Evolutionary conservation across 2,888 invertebrate species (phyloP).

Genomic region (Druceiella hillmani): DNA sequence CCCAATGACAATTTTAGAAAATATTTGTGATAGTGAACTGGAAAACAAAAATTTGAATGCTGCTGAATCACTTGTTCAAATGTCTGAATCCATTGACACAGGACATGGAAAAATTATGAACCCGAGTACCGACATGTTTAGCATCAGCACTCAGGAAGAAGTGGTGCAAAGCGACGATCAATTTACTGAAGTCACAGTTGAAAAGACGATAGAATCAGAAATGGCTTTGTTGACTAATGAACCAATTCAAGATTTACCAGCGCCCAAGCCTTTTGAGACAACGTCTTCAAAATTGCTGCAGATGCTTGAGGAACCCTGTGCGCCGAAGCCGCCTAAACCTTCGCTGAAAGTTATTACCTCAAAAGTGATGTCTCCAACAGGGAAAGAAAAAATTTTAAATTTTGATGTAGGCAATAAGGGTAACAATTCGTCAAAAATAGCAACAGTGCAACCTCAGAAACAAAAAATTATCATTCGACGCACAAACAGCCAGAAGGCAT

Average conservation of each 20-base stretch:
- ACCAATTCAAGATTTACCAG: constrained; percentile 10
- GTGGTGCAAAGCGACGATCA: constrained; percentile 33
- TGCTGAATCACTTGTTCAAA: constrained; percentile 47
- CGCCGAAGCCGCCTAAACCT: constrained; percentile 30
- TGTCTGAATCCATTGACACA: no score
- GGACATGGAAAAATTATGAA: constrained; percentile 8
- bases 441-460: constrained; percentile 35
- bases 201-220: constrained; percentile 30
- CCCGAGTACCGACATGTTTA: no score
- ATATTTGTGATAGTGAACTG: no score
- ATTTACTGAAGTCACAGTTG: no score
- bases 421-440: constrained; percentile 35
- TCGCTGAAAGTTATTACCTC: constrained; percentile 30
- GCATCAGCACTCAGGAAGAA: not conserved
- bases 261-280: constrained; percentile 35
- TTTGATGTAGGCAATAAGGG: constrained; percentile 32
- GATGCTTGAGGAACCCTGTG: constrained; percentile 48
- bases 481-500: constrained; percentile 32
- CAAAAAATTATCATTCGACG: constrained; percentile 47
- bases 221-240: constrained; percentile 25
- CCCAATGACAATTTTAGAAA: no score
- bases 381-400: constrained; percentile 46
- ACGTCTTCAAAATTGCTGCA: constrained; percentile 52
- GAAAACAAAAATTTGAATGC: constrained; percentile 48
- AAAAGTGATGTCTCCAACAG: constrained; percentile 35